Percentiles rank a stretch among this genome's conserved stretches.
These are phyloP conservation scores for Drosophila suzukii DNA, from an alignment of 1,140 invertebrate species.

Conservation along the genomic window DNA sequence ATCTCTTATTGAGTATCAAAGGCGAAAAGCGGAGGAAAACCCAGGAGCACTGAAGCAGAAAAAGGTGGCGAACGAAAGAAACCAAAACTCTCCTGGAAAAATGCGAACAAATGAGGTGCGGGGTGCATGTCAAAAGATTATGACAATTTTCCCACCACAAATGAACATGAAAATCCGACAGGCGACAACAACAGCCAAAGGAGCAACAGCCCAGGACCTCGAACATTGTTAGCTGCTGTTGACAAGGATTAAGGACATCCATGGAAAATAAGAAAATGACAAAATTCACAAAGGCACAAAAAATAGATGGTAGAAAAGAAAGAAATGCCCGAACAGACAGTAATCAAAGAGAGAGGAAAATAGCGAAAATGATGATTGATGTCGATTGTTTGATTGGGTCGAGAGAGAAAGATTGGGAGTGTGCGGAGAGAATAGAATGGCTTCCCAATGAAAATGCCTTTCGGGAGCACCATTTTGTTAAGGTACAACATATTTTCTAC, in stretches of 20 bases:
- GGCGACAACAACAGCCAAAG: conserved; percentile 60
- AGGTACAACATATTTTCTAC: not conserved
- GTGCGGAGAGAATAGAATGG: conserved; percentile 3
- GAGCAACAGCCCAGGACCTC: conserved; percentile 48
- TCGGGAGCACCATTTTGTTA: conserved; percentile 5
- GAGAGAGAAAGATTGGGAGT: not conserved
- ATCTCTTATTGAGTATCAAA: conserved; percentile 80
- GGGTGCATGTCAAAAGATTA: conserved; percentile 77
- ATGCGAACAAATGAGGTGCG: conserved; percentile 17
- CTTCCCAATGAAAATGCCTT: not conserved
- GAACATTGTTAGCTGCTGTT: conserved; percentile 73
- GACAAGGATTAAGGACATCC: conserved; percentile 78
- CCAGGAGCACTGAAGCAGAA: conserved; percentile 46
- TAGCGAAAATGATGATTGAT: conserved; percentile 79
- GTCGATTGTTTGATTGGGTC: conserved; percentile 79
- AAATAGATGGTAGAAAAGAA: conserved; percentile 5
- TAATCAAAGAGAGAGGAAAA: conserved; percentile 74
- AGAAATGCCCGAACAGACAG: conserved; percentile 34
- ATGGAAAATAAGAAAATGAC: conserved; percentile 61
- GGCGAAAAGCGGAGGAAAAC: conserved; percentile 45
- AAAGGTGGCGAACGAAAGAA: conserved; percentile 18
- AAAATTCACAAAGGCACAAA: conserved; percentile 52
- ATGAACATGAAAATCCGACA: conserved; percentile 76
- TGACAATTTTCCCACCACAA: conserved; percentile 84
- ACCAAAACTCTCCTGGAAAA: conserved; percentile 20